Evolutionary conservation across 92 coral and sea anemone genomes (phyloP), one percentile per base, ranked within the genome.

Genomic region (Paramuricea clavata): DNA sequence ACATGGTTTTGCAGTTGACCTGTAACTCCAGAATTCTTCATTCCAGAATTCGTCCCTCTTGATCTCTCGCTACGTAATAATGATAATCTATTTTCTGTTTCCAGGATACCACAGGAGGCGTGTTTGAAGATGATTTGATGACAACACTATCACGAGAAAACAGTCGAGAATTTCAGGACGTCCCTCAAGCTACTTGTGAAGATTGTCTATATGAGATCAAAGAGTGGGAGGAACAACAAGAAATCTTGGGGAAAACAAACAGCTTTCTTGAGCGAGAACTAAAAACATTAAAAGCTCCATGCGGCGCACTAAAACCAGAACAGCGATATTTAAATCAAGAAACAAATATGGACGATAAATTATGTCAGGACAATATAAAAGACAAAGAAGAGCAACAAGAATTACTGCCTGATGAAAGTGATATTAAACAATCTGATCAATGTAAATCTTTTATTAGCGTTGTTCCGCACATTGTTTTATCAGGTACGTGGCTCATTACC

Each of bases 191-290:
- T 16, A 79, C 84, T 12, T 59, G 73, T 39, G 84, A 79, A 42
- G 84, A 79, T 60, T 61, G 73, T 57, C 32, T 79, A 10, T 60
- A 59, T 60, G 84, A 79, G 65, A 65, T 79, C 52, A 79, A 9
- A 59, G 84, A 79, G 34, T 79, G 84, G 84, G 72, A 59, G 5
- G 84, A 79, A 26, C 72, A 57, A 34, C 84, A 36, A 17, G 84
- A 61, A 34, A 36, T 34, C 3, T 13, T 30, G 32, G 56, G 9
- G 47, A 79, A 61, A 61, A 61, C 84, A n/a, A 79, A 79, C 12
- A 79, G 84, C 21, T 79, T 57, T 25, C 73, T 59, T 42, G 84
- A 59, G 25, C 73, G 6, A 27, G 71, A 59, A 22, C 36, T 59
- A 30, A 79, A 42, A 49, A 79, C 31, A 41, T 23, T n/a, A 27